phyloP scores from a whole-genome alignment of 2,888 invertebrate species.

The Stenotaenia linearis region DNA sequence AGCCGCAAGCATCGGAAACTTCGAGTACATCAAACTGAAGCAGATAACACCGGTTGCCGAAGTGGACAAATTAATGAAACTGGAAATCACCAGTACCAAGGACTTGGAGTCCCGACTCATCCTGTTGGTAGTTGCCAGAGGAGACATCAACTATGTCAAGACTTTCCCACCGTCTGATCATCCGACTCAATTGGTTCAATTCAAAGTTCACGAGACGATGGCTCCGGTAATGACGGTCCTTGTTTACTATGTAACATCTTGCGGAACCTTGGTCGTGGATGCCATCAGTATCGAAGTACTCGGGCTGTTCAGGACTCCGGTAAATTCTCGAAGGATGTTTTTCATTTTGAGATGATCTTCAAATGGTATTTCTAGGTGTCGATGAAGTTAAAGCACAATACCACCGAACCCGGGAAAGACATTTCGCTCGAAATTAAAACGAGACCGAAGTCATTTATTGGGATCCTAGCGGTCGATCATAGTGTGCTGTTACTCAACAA shows the following conservation, averaged over 20 bases:
- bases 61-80: not conserved
- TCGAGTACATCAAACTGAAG: not conserved
- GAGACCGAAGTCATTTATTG: slow-evolving; percentile 48
- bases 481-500: slow-evolving; percentile 48
- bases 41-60: not conserved
- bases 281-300: slow-evolving; percentile 50
- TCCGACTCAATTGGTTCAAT: slow-evolving; percentile 41
- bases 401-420: slow-evolving; percentile 45
- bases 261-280: slow-evolving; percentile 50
- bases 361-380: slow-evolving; percentile 39
- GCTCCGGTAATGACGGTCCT: slow-evolving; percentile 46
- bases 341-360: not conserved
- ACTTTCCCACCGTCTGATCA: slow-evolving; percentile 40
- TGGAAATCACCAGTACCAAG: not conserved
- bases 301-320: slow-evolving; percentile 45
- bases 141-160: slow-evolving; percentile 43
- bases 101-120: not conserved
- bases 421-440: slow-evolving; percentile 47
- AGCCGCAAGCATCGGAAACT: not conserved
- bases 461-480: slow-evolving; percentile 51
- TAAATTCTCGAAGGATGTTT: slow-evolving; percentile 31
- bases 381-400: slow-evolving; percentile 39
- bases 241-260: slow-evolving; percentile 46
- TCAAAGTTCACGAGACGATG: slow-evolving; percentile 46
- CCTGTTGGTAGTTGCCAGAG: slow-evolving; percentile 41